Evolutionary conservation across 1,140 invertebrate species (phyloP).

Genomic region (Luehdorfia chinensis): DNA sequence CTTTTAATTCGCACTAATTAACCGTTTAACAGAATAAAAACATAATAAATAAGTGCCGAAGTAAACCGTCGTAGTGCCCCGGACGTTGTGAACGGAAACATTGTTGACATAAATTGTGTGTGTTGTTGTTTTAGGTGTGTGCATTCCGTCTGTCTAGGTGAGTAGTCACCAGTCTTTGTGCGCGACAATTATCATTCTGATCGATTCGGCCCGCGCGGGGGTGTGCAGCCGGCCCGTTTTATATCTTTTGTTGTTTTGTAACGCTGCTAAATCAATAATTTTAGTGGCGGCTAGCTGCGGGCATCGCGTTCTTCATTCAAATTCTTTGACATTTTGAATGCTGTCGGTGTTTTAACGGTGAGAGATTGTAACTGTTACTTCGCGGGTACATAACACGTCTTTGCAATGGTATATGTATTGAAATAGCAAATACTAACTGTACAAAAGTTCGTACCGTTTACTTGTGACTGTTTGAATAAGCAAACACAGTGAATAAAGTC

Average conservation of each 20-base stretch:
- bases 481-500: constrained; percentile 7
- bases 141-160: constrained; percentile 64
- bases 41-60: constrained; percentile 41
- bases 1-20: constrained; percentile 71
- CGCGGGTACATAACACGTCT: constrained; percentile 18
- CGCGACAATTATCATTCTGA: constrained; percentile 75
- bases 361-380: constrained; percentile 24
- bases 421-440: constrained; percentile 27
- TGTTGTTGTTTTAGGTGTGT: constrained; percentile 66
- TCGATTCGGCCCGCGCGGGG: constrained; percentile 69
- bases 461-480: constrained; percentile 3
- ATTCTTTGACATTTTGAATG: constrained; percentile 32
- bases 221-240: constrained; percentile 64
- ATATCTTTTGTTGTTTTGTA: constrained; percentile 77
- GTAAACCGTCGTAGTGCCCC: constrained; percentile 33
- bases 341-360: constrained; percentile 22
- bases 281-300: constrained; percentile 55
- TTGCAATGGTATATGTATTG: constrained; percentile 25
- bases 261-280: constrained; percentile 72
- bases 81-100: constrained; percentile 33
- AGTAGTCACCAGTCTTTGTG: constrained; percentile 69
- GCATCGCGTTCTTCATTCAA: constrained; percentile 47
- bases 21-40: constrained; percentile 53
- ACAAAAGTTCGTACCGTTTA: neutral
- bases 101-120: constrained; percentile 54